Evolutionary conservation across 2,797 vertebrate genomes (phyloP), one percentile per base, ranked within the genome.

Genomic region (Nannoperca australis): DNA sequence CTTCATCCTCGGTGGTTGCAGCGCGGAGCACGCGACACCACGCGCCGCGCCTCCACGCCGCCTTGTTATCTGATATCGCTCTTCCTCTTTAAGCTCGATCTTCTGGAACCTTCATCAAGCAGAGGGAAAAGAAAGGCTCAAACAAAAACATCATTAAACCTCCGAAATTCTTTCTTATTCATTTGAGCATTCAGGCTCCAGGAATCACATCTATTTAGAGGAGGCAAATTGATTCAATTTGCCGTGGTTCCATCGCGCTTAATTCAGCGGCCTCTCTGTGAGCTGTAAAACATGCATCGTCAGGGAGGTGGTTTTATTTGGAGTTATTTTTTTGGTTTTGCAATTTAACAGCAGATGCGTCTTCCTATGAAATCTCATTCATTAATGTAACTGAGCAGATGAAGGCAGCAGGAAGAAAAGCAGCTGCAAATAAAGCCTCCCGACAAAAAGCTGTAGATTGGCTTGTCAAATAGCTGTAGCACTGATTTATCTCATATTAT

Each of bases 151-250:
- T 92, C 88, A 94, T 93, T 91, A 93, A 88, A 89, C 56, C 42
- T 40, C 42, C 45, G 79, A 93, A 91, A 91, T 86, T 85, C 80
- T 66, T 82, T 82, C 81, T 78, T 88, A 90, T 91, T 93, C 90
- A 81, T 92, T 88, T 82, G 88, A 89, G 90, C 85, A 24, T 87
- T 88, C 82, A 70, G 81, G 73, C 86, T 79, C 59, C 50, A 62
- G 63, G 81, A 89, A 89, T 93, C 94, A 89, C 88, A 94, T 93
- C 93, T 73, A 93, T 92, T 95, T 92, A 93, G 90, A 84, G 74
- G 71, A 76, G 79, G 86, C 83, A 93, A 94, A 94, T 91, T 94
- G 92, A 94, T 94, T 93, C 90, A 92, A 94, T 95, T 95, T 94
- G 91, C 85, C 53, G 56, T 73, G 89, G 93, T 91, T 94, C 89